Percentiles rank a stretch among this genome's conserved stretches.
phyloP scores from a whole-genome alignment of 2,797 vertebrate species.

The Ciconia nigra region DNA sequence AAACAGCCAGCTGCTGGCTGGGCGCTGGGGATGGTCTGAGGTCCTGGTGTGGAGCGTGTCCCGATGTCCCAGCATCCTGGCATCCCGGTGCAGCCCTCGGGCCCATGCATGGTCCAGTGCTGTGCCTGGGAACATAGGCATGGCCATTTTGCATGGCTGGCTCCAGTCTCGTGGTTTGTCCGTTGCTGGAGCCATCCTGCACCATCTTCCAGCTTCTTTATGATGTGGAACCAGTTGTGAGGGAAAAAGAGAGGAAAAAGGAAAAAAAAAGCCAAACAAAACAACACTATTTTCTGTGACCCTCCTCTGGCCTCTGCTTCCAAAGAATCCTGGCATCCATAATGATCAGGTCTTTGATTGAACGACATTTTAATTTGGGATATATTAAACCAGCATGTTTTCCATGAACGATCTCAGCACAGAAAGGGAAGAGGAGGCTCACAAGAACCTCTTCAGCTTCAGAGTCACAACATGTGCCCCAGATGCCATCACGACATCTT shows the following conservation, averaged over 20 bases:
- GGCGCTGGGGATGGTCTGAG: background rate
- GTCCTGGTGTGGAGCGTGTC: background rate
- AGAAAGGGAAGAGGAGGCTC: background rate
- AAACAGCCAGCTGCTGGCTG: background rate
- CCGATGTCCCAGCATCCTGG: background rate
- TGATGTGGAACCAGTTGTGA: background rate
- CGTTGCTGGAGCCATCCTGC: background rate
- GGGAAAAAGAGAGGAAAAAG: background rate
- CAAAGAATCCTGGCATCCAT: background rate
- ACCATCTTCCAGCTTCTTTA: background rate
- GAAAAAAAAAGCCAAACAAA: background rate
- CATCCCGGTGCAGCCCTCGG: background rate
- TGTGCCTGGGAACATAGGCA: background rate
- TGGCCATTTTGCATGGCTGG: fast-evolving
- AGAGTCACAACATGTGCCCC: background rate
- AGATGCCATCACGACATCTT: background rate
- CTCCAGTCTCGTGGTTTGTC: background rate
- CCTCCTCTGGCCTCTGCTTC: background rate
- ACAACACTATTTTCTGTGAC: background rate
- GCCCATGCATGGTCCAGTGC: fast-evolving
- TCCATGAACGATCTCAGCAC: background rate
- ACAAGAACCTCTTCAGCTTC: background rate
- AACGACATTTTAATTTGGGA: background rate
- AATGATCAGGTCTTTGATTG: background rate
- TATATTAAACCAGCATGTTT: conserved; percentile 37